Evolutionary conservation across 2,888 invertebrate genomes (phyloP).

Genomic region (Camptogramma bilineatum): DNA sequence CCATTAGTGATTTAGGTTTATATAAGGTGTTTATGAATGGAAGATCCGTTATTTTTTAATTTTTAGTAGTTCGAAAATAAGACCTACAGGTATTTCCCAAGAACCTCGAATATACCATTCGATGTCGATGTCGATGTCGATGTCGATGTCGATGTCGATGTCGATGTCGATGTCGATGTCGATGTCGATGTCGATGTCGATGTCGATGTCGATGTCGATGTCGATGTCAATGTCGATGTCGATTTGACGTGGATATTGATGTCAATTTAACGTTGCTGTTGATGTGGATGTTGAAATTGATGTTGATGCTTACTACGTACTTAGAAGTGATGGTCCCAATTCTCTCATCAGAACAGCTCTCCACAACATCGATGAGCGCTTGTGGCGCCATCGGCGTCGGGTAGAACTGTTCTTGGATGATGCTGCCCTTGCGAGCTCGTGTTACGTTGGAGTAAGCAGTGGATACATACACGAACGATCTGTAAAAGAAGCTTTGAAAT

Average conservation of each 20-base stretch:
- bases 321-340: slow-evolving; percentile 38
- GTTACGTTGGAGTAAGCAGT: slow-evolving; percentile 76
- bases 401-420: slow-evolving; percentile 50
- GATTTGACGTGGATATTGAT: not conserved
- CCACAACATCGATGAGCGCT: slow-evolving; percentile 47
- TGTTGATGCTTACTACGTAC: slow-evolving; percentile 32
- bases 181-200: too few species aligned
- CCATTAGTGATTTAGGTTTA: too few species aligned
- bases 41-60: too few species aligned
- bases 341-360: slow-evolving; percentile 29
- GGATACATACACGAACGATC: slow-evolving; percentile 56
- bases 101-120: too few species aligned
- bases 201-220: too few species aligned
- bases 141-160: too few species aligned
- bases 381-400: slow-evolving; percentile 43
- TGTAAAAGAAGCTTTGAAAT: slow-evolving; percentile 19
- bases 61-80: too few species aligned
- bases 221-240: not conserved
- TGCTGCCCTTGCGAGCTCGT: slow-evolving; percentile 5
- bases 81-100: too few species aligned
- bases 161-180: too few species aligned
- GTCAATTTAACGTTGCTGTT: too few species aligned
- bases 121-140: too few species aligned
- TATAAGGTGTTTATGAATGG: too few species aligned
- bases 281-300: not conserved